Conservation (phyloP, 35 echinoderm and acorn worm genomes). For the Lytechinus pictus region DNA sequence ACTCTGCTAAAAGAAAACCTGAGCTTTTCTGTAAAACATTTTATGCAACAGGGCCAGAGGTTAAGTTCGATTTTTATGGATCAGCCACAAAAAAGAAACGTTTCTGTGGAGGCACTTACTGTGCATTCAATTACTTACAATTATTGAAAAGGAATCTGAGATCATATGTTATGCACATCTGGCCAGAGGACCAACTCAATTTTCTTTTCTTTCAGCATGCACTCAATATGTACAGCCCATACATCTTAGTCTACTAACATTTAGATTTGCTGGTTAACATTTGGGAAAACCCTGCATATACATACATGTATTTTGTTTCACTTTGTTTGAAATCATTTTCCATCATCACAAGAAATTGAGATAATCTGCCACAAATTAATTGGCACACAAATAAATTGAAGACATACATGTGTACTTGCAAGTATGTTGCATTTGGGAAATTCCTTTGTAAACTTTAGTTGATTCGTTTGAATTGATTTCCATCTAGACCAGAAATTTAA, state of each 20-base stretch:
- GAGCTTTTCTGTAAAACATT: no score
- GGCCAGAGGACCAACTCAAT: background rate
- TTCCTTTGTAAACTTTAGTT: no score
- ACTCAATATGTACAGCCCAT: background rate
- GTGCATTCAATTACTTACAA: background rate
- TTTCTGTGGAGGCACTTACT: background rate
- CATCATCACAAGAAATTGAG: no score
- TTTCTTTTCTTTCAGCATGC: background rate
- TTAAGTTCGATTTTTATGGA: background rate
- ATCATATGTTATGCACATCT: background rate
- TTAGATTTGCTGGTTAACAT: background rate
- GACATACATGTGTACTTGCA: no score
- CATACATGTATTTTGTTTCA: no score
- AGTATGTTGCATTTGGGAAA: no score
- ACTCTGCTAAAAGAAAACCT: no score
- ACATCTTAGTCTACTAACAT: background rate
- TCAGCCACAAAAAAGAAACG: background rate
- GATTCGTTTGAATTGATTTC: no score
- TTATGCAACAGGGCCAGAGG: no score
- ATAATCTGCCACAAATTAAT: no score
- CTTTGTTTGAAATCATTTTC: no score
- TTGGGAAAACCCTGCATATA: background rate
- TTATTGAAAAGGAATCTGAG: background rate
- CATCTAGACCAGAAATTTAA: background rate
- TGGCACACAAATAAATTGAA: no score